Conservation (phyloP, 2,113 vertebrate genomes). For the Cyanistes caeruleus region DNA sequence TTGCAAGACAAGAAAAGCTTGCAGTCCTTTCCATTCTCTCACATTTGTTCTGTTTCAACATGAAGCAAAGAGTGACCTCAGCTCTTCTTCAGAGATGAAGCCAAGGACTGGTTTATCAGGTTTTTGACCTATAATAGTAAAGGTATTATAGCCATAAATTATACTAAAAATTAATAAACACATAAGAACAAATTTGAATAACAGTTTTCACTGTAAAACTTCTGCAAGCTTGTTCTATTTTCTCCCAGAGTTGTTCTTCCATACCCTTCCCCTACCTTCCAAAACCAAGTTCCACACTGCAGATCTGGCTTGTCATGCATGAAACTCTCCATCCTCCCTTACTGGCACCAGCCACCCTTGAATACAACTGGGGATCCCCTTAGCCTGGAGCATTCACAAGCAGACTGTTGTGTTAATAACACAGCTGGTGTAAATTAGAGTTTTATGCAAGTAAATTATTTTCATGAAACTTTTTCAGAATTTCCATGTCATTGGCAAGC, state of each 20-base stretch:
- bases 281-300: background rate
- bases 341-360: background rate
- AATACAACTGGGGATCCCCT: background rate
- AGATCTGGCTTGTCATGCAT: background rate
- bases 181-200: background rate
- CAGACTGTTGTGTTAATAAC: background rate
- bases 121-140: background rate
- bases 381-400: background rate
- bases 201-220: background rate
- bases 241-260: background rate
- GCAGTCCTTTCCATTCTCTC: background rate
- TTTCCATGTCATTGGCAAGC: background rate
- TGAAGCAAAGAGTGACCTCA: background rate
- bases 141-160: background rate
- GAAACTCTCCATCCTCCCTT: background rate
- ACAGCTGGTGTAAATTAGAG: background rate
- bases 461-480: background rate
- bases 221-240: background rate
- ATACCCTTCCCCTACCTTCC: background rate
- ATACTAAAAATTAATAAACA: rapidly evolving
- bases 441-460: background rate
- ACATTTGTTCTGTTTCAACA: background rate
- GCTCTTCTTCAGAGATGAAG: background rate
- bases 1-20: background rate
- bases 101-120: background rate